Conservation (phyloP, 2,797 vertebrate genomes). For the Poliocrania exsul region DNA sequence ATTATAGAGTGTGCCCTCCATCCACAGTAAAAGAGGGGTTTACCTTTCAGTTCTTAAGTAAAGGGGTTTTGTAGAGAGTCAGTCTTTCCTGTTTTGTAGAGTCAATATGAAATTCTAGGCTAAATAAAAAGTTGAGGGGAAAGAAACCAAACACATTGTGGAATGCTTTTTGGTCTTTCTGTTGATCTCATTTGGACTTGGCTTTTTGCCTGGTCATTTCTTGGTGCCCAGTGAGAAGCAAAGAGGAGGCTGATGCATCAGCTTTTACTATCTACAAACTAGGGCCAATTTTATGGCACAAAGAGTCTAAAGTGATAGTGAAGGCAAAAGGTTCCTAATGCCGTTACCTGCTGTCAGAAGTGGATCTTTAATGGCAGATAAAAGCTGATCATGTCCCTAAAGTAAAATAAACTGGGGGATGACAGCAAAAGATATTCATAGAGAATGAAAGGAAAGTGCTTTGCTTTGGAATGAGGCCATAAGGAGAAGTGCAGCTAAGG, state of each 20-base stretch:
- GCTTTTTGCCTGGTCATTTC: background rate
- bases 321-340: background rate
- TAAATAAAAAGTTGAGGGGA: background rate
- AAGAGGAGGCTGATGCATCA: background rate
- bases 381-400: conserved; percentile 16
- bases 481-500: conserved; percentile 30
- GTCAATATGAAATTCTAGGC: background rate
- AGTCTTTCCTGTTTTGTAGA: background rate
- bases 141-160: background rate
- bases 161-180: background rate
- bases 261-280: background rate
- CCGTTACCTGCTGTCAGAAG: background rate
- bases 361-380: conserved; percentile 29
- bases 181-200: background rate
- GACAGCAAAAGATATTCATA: conserved; percentile 34
- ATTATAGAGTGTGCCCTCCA: background rate
- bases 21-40: background rate
- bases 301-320: background rate
- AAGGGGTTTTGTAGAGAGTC: background rate
- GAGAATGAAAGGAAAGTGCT: conserved; percentile 26
- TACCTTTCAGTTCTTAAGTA: background rate
- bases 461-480: conserved; percentile 38
- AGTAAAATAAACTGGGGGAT: conserved; percentile 41
- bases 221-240: background rate
- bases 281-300: background rate